Base-by-base conservation (phyloP, 2,888 invertebrate species). In the Yponomeuta evonymella region DNA sequence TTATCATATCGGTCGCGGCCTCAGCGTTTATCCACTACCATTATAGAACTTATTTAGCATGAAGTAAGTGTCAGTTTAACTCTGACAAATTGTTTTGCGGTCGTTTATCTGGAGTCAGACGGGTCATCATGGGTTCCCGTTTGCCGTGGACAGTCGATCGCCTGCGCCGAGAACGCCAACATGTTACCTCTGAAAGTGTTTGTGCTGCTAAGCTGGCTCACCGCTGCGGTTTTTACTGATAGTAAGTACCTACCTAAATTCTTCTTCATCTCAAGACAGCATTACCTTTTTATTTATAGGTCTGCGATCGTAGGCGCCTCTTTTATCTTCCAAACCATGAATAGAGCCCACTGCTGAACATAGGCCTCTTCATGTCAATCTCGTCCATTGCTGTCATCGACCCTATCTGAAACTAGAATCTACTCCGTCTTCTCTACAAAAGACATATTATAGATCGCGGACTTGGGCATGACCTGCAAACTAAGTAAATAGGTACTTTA, bases 161-260 rank as follows among this genome's bases (percentile, higher is more conserved):
- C 15, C 51, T 15, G 51, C 12, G 51, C 15, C 15, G 12, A 15
- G 51, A 5, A 9, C 51, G 11, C 23, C 11, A 64, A 43, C 15
- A 67, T 43, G 36, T 11, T 15, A 1, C 15, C 67, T 10, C 43
- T 33, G 8, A 36, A 11, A 43, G 66, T 51, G 15, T 58, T 83
- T 48, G 69, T 84, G 36, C 70, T 81, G 72, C 75, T 29, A n/a
- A 48, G 78, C 67, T 80, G 78, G 71, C 73, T 82, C 11, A 74
- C 78, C 72, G 69, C 78, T 62, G 83, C 82, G 0, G 75, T 75
- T 15, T 77, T 80, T 67, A 75, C 80, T 9, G 83, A 85, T 62
- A 78, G 87, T 87, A 78, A 85, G 86, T 87, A 33, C 11, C 29
- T 29, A 29, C 12, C 29, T n/a, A 43, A 43, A 3, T 43, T 43